Evolutionary conservation across 2,888 invertebrate species (phyloP), one percentile per base, ranked within the genome.

Genomic region (Deilephila porcellus): DNA sequence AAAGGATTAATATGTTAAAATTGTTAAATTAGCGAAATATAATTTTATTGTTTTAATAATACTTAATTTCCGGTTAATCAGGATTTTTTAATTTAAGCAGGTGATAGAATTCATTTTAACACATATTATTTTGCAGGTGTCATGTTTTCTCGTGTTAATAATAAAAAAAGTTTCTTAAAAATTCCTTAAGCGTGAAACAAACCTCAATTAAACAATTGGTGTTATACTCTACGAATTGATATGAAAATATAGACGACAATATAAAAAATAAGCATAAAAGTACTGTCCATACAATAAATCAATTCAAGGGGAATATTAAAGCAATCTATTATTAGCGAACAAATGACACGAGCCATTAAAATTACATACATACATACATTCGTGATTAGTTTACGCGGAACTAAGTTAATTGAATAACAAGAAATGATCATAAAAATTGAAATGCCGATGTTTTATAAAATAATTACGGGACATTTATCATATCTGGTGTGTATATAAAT

Each of bases 371-470:
- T 29, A 64, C 62, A 62, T 62, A 63, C 19, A 17, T 20, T 52
- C 3, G 5, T 25, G 25, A 67, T 52, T 67, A 67, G 17, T 52
- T 25, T 67, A 67, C 67, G 45, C 20, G 25, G 67, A 67, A 67
- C 52, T 45, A 67, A 14, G 67, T 52, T 67, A 45, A 67, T 52
- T 45, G 67, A 67, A 67, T 67, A 67, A 67, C 45, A 45, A 67
- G 67, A 67, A 67, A 25, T 52, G 25, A 67, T 67, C 52, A 67
- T 67, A 67, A 67, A 67, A 52, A 64, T 45, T 67, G 67, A 11
- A 45, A 25, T 67, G 45, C 25, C 60, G 25, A 14, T 67, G 67
- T 67, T 67, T 67, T 67, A 67, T 52, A 52, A 25, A 52, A 52
- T 67, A 67, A 67, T 25, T 45, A 67, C 32, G 20, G 37, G n/a